Conservation (phyloP, 2,113 vertebrate genomes). For the Pangasianodon gigas region DNA sequence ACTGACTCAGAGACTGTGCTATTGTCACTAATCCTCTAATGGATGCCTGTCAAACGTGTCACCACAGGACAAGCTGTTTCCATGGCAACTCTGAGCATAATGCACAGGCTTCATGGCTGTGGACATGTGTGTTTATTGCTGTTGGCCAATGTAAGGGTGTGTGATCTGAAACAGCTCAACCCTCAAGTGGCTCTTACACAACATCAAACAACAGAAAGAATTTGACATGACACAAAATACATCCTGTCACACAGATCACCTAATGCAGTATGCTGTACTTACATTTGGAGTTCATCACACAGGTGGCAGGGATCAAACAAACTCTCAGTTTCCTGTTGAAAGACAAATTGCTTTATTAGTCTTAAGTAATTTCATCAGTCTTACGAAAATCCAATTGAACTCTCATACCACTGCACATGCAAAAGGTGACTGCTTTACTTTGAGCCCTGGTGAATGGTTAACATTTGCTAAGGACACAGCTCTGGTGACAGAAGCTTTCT, state of each 20-base stretch:
- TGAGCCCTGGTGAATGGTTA: background rate
- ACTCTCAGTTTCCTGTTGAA: conserved; percentile 58
- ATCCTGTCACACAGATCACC: background rate
- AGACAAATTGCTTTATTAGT: conserved; percentile 45
- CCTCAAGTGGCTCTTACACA: background rate
- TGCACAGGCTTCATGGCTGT: conserved; percentile 22
- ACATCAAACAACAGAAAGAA: background rate
- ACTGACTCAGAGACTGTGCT: conserved; percentile 18
- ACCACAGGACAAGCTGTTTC: conserved; percentile 30
- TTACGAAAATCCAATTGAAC: background rate
- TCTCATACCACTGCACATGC: background rate
- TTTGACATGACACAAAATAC: background rate
- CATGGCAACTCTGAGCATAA: conserved; percentile 37
- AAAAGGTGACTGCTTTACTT: background rate
- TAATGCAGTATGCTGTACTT: conserved; percentile 56
- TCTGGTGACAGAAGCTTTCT: background rate
- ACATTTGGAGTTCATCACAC: conserved; percentile 71
- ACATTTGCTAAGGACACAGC: background rate
- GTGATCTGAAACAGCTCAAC: background rate
- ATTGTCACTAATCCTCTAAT: conserved; percentile 43
- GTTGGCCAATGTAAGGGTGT: conserved; percentile 2
- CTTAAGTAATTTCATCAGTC: background rate
- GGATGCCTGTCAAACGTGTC: conserved; percentile 43
- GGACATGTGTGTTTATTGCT: conserved; percentile 12
- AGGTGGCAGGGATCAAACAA: conserved; percentile 20